These are phyloP conservation scores for Geotrypetes seraphini DNA, from an alignment of 2,797 vertebrate species.

Conservation along the genomic window DNA sequence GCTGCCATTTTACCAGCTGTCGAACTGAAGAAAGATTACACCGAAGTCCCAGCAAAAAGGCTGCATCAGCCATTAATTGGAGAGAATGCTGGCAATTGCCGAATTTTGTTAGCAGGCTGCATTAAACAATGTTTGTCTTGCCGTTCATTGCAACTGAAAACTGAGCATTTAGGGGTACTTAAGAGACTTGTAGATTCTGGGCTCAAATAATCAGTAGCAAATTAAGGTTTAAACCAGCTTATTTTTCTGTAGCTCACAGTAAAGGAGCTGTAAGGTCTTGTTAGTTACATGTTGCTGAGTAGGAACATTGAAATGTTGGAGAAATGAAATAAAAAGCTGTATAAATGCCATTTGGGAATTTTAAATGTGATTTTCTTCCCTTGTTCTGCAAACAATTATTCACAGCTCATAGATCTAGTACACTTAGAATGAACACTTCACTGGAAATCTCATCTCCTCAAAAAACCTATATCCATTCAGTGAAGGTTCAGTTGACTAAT, in stretches of 20 bases:
- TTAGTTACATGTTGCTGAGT: conserved; percentile 61
- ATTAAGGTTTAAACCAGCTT: conserved; percentile 59
- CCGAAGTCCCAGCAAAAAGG: conserved; percentile 29
- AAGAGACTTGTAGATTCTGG: conserved; percentile 55
- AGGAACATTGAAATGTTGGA: conserved; percentile 49
- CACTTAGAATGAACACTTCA: conserved; percentile 60
- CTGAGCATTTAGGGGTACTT: conserved; percentile 53
- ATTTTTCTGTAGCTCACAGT: conserved; percentile 36
- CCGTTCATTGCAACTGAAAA: conserved; percentile 50
- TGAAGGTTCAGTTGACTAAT: conserved; percentile 61
- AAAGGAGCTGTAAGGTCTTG: conserved; percentile 56
- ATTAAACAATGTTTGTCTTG: conserved; percentile 64
- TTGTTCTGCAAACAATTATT: conserved; percentile 72
- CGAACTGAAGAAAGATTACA: conserved; percentile 36
- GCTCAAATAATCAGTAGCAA: conserved; percentile 51
- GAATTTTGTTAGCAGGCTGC: conserved; percentile 47
- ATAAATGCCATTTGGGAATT: conserved; percentile 66
- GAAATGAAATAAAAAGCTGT: conserved; percentile 60
- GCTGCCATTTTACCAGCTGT: conserved; percentile 32
- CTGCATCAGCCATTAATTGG: conserved; percentile 42
- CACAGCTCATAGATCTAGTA: conserved; percentile 64
- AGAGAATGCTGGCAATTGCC: conserved; percentile 31
- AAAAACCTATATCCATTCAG: conserved; percentile 58
- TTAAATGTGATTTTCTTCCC: conserved; percentile 66
- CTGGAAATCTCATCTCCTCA: conserved; percentile 59